Conservation (phyloP, 2,888 invertebrate species). For the Aleiodes leptofemur region DNA sequence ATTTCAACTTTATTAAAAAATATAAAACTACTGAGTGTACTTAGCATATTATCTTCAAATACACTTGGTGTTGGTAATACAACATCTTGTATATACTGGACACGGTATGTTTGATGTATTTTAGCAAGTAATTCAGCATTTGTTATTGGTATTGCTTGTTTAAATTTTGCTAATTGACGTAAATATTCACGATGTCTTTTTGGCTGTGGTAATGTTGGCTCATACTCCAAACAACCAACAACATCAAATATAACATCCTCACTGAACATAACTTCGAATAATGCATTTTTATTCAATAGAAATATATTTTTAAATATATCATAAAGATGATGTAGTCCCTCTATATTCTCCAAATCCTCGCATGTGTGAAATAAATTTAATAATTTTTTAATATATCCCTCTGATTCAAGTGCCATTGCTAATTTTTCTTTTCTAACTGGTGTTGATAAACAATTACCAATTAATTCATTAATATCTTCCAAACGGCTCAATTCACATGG, state of each 20-base stretch:
- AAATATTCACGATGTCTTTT: constrained; percentile 98
- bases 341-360: constrained; percentile 96
- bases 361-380: constrained; percentile 97
- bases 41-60: constrained; percentile 99
- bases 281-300: constrained; percentile 96
- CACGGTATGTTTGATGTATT: constrained; percentile 99
- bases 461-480: constrained; percentile 96
- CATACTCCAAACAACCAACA: constrained; percentile 98
- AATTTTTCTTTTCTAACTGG: constrained; percentile 96
- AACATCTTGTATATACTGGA: constrained; percentile 99
- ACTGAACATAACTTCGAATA: constrained; percentile 98
- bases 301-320: constrained; percentile 99
- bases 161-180: constrained; percentile 92
- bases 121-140: constrained; percentile 96
- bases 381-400: constrained; percentile 96
- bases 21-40: constrained; percentile 98
- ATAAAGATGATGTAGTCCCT: constrained; percentile 95
- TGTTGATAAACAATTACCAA: constrained; percentile 91
- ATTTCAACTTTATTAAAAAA: constrained; percentile 99
- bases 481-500: constrained; percentile 95
- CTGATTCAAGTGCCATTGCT: constrained; percentile 93
- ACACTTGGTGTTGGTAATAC: constrained; percentile 99
- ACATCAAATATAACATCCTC: constrained; percentile 98
- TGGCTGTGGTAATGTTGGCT: constrained; percentile 90
- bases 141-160: constrained; percentile 95